These are phyloP conservation scores for Stictocephala bisonia DNA, from an alignment of 2,888 invertebrate genomes.

Conservation along the genomic window DNA sequence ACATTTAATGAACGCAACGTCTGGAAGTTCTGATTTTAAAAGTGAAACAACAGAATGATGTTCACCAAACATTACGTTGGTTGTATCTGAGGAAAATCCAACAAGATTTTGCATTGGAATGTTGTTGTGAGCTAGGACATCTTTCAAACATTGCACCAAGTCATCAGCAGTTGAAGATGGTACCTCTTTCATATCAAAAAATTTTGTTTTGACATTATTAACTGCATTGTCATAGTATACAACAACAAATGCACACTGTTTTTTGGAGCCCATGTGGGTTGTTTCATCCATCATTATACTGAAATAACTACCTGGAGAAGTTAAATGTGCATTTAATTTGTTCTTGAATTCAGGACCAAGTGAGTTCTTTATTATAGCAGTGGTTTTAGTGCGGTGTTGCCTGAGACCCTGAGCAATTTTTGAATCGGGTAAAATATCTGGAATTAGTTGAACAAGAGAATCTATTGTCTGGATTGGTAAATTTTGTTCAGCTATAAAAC, in stretches of 20 bases:
- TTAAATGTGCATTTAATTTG: too few relatives aligned
- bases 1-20: constrained; percentile 21
- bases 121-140: not conserved
- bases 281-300: constrained; percentile 25
- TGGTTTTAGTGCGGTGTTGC: too few relatives aligned
- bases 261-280: not conserved
- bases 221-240: constrained; percentile 20
- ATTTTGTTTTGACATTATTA: not conserved
- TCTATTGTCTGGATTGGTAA: not conserved
- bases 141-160: constrained; percentile 16
- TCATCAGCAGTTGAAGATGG: constrained; percentile 11
- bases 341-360: too few relatives aligned
- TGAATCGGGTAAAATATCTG: too few relatives aligned
- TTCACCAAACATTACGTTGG: constrained; percentile 38
- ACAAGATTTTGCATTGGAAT: constrained; percentile 21
- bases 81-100: constrained; percentile 29
- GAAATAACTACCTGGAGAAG: not conserved
- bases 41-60: constrained; percentile 17
- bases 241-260: constrained; percentile 36
- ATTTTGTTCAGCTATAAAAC: constrained; percentile 10
- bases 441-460: too few relatives aligned
- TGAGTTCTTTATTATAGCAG: too few relatives aligned
- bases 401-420: too few relatives aligned
- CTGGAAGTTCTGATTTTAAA: not conserved
- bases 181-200: constrained; percentile 20